These are phyloP conservation scores for Microhierax caerulescens DNA, from an alignment of 2,797 vertebrate genomes.

Conservation along the genomic window DNA sequence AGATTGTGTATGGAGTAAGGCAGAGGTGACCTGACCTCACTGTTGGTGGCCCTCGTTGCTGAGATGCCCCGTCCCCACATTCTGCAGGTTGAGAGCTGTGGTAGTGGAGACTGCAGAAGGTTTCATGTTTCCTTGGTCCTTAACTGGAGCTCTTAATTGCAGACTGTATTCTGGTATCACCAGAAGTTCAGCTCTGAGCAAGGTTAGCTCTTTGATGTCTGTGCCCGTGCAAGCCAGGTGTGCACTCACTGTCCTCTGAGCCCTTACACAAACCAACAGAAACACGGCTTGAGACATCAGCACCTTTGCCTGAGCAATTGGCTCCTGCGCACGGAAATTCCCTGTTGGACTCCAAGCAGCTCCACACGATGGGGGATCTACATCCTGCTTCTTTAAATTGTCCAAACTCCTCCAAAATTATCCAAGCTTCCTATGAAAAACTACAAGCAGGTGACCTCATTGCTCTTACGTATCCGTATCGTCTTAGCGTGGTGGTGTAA, in stretches of 20 bases:
- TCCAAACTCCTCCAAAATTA: neutral
- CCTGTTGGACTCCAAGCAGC: neutral
- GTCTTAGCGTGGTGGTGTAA: neutral
- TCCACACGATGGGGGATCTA: neutral
- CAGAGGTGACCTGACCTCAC: neutral
- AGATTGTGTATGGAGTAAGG: neutral
- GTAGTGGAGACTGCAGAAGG: neutral
- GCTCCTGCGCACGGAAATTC: neutral
- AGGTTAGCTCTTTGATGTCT: neutral
- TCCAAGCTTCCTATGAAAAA: neutral
- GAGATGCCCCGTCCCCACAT: neutral
- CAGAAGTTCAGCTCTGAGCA: neutral
- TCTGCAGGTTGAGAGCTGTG: neutral
- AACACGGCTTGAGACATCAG: neutral
- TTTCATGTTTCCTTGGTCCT: neutral
- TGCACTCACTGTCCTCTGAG: neutral
- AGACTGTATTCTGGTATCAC: neutral
- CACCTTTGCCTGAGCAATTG: neutral
- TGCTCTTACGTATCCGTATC: neutral
- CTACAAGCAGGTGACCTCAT: neutral
- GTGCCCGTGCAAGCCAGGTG: neutral
- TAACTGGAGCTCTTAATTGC: neutral
- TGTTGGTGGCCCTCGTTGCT: accelerated
- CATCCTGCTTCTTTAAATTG: neutral
- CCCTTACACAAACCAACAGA: neutral